Conservation (phyloP, 2,797 vertebrate genomes). For the Morelia viridis region DNA sequence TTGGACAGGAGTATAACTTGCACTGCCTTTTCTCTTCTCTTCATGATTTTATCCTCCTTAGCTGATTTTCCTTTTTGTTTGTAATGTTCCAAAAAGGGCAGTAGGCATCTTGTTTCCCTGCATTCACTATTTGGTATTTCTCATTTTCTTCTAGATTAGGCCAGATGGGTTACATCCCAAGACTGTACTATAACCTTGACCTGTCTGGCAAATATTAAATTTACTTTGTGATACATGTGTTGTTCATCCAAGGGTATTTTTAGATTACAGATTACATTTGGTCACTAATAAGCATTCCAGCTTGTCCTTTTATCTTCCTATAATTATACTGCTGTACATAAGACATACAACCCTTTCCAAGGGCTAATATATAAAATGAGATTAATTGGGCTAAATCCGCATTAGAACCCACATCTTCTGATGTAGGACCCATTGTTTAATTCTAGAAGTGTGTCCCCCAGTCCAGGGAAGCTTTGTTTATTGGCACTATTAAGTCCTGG, state of each 20-base stretch:
- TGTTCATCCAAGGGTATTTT: slow-evolving; percentile 7
- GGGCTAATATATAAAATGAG: neutral
- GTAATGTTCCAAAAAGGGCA: neutral
- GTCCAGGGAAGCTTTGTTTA: neutral
- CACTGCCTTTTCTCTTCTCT: slow-evolving; percentile 1
- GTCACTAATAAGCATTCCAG: neutral
- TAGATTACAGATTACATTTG: slow-evolving; percentile 24
- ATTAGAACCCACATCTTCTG: neutral
- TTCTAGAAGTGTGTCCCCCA: neutral
- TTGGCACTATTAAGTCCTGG: neutral
- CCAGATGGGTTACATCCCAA: neutral
- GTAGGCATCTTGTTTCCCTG: neutral
- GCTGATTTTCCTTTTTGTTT: slow-evolving; percentile 19
- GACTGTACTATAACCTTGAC: slow-evolving; percentile 16
- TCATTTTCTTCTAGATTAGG: slow-evolving; percentile 29
- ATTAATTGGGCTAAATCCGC: neutral
- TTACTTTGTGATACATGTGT: slow-evolving; percentile 28
- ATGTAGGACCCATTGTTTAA: neutral
- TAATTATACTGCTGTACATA: neutral
- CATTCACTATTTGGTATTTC: neutral
- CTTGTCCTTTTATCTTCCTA: slow-evolving; percentile 1
- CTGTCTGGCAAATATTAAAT: slow-evolving; percentile 20
- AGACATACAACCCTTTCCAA: neutral
- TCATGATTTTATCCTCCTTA: neutral
- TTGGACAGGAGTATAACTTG: neutral